Base-by-base conservation (phyloP, 2,113 vertebrate species). In the Carettochelys insculpta region DNA sequence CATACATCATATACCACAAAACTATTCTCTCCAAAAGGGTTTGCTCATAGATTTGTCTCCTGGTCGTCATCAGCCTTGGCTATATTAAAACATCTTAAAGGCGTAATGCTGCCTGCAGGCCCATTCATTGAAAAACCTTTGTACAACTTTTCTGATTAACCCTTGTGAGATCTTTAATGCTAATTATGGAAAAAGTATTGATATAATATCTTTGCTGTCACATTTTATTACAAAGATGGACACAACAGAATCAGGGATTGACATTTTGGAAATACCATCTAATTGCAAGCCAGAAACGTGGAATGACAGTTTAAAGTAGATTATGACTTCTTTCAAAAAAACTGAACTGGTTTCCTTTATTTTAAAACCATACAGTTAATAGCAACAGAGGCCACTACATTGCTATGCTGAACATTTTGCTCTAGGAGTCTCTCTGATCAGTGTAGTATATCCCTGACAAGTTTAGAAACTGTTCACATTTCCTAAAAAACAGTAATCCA, bases 131-230 rank as follows among this genome's bases (percentile, higher is more conserved):
- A 95, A 96, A 98, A 98, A 95, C 87, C 88, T 97, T 97, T 96
- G 88, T 96, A 92, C 93, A 97, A 96, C 94, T 97, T 97, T 95
- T 93, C 96, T 96, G 95, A 92, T 98, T 98, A 98, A 98, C 97
- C 97, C 98, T 98, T 98, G 97, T 98, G 97, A 98, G 95, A 97
- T 98, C 96, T 97, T 98, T 98, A 98, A 98, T 98, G 96, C 97
- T 99, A 98, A 98, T 99, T 98, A 99, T 97, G 97, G 97, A 97
- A 97, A 98, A 98, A 97, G 96, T 99, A 98, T 98, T 98, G 98
- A 98, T 98, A 98, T 98, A 98, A 98, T 98, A 98, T 98, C 98
- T 97, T 97, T 94, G 96, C 98, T 98, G 98, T 98, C 99, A 98
- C 97, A 98, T 98, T 98, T 98, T 98, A 98, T 99, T 98, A 99